Conservation (phyloP, 2,113 vertebrate genomes). For the Ammodytes dubius region DNA sequence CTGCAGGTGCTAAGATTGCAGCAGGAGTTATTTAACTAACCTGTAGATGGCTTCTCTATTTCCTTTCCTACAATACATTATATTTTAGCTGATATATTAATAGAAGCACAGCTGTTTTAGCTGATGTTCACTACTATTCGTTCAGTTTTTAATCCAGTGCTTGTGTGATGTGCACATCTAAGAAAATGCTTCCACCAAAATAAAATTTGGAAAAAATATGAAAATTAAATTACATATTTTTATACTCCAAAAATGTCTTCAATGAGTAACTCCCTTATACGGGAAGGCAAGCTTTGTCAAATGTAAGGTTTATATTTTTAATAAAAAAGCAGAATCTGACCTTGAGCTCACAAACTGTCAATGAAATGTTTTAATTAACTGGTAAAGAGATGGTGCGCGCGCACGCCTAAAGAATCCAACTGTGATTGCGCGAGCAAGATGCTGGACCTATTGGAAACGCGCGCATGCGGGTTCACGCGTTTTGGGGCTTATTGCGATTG, state of each 20-base stretch:
- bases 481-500: conserved; percentile 47
- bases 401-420: conserved; percentile 4
- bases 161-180: background rate
- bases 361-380: background rate
- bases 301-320: background rate
- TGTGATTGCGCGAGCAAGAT: conserved; percentile 26
- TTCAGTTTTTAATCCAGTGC: background rate
- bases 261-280: conserved; percentile 16
- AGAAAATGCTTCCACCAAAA: background rate
- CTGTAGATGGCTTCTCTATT: background rate
- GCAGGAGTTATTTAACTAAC: no score
- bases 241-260: no score
- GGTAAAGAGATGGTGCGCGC: background rate
- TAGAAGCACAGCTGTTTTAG: background rate
- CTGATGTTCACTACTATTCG: background rate
- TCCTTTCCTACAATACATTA: background rate
- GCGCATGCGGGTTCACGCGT: conserved; percentile 12
- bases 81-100: background rate
- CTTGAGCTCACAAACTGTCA: no score
- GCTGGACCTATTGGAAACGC: conserved; percentile 23
- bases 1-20: no score
- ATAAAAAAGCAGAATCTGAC: background rate
- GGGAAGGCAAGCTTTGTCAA: background rate
- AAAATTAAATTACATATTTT: no score
- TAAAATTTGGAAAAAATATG: background rate